phyloP scores from a whole-genome alignment of 2,113 vertebrate genomes.

The Zapornia atra region DNA sequence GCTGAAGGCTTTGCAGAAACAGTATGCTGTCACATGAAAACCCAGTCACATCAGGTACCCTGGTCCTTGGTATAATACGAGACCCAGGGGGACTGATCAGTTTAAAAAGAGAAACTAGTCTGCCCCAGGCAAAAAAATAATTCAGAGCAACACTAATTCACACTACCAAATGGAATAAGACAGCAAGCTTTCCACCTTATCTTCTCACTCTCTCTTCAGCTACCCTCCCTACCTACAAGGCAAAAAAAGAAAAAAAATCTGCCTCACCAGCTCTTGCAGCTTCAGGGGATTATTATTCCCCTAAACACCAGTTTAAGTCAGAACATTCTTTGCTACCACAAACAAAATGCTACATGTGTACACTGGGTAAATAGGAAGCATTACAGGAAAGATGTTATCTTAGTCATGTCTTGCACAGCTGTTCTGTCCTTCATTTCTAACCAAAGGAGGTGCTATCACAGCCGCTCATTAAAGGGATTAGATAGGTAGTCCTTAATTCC shows the following conservation, averaged over 20 bases:
- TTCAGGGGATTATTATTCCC: not conserved
- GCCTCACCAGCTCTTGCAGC: not conserved
- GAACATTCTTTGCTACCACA: not conserved
- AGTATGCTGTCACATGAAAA: slow-evolving; percentile 29
- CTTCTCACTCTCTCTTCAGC: not conserved
- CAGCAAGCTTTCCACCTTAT: not conserved
- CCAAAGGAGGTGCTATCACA: not conserved
- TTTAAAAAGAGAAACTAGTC: slow-evolving; percentile 57
- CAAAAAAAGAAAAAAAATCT: not conserved
- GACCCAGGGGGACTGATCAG: slow-evolving; percentile 17
- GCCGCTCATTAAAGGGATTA: not conserved
- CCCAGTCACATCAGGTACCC: slow-evolving; percentile 21
- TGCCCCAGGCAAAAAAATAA: slow-evolving; percentile 29
- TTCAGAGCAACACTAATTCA: slow-evolving; percentile 47
- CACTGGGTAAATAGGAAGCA: not conserved
- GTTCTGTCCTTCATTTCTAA: not conserved
- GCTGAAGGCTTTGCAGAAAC: slow-evolving; percentile 33
- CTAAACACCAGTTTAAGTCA: slow-evolving; percentile 2
- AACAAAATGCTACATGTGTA: not conserved
- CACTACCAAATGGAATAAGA: not conserved
- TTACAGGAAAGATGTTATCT: not conserved
- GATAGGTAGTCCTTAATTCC: not conserved
- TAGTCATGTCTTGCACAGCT: not conserved
- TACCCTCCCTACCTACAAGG: not conserved
- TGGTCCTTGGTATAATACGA: slow-evolving; percentile 15